phyloP scores from a whole-genome alignment of 2,797 vertebrate species.

The Danio tinwini region DNA sequence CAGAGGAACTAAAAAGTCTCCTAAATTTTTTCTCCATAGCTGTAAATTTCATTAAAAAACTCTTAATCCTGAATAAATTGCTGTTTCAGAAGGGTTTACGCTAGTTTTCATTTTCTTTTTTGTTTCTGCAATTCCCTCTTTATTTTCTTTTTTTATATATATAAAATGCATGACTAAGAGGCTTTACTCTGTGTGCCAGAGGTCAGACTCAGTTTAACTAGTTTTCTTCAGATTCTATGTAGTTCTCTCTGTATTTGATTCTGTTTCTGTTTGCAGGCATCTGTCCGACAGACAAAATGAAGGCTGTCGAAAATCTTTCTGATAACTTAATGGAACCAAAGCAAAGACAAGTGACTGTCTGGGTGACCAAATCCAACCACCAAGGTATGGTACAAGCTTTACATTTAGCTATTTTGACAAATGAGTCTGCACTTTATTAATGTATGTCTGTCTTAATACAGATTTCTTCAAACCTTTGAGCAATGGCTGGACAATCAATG shows the following conservation, averaged over 20 bases:
- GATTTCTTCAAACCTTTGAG: constrained; percentile 52
- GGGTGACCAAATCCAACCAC: constrained; percentile 62
- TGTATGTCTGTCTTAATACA: constrained; percentile 45
- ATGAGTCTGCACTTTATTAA: neutral
- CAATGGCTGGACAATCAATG: constrained; percentile 58
- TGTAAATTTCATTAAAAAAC: neutral
- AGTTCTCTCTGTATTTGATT: neutral
- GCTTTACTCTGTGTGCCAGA: neutral
- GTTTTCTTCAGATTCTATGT: neutral
- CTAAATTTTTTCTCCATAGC: too few species aligned
- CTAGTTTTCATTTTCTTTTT: neutral
- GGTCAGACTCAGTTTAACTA: neutral
- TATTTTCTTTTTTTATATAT: neutral
- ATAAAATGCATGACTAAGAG: neutral
- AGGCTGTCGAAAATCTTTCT: constrained; percentile 56
- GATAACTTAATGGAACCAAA: constrained; percentile 38
- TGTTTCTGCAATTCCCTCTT: too few species aligned
- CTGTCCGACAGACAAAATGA: constrained; percentile 57
- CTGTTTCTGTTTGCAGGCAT: constrained; percentile 58
- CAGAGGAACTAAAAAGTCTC: too few species aligned
- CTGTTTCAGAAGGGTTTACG: neutral
- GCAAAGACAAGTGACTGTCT: constrained; percentile 62
- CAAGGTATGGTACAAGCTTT: constrained; percentile 62
- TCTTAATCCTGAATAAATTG: neutral
- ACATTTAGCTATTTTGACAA: neutral